These are phyloP conservation scores for Xestoiulus laeticollis DNA, from an alignment of 2,888 invertebrate species.

Conservation along the genomic window DNA sequence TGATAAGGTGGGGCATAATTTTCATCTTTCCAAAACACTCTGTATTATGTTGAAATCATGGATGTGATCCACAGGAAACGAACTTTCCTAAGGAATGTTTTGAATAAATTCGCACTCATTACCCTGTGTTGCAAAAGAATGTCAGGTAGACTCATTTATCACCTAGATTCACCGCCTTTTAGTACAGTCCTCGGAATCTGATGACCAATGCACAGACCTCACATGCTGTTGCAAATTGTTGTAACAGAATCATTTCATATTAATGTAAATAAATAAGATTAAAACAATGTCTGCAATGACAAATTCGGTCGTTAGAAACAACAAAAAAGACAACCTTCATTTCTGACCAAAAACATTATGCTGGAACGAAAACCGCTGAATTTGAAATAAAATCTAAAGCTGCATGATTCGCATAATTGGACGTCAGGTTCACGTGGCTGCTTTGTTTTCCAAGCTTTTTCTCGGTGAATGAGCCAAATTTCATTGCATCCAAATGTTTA, in stretches of 20 bases:
- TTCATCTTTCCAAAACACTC: background rate
- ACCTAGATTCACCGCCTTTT: background rate
- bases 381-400: background rate
- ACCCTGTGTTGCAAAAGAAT: background rate
- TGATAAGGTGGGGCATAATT: background rate
- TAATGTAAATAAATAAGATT: background rate
- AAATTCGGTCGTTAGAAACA: background rate
- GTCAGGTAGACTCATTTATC: background rate
- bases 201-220: background rate
- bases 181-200: background rate
- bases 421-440: background rate
- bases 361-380: background rate
- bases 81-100: conserved; percentile 34
- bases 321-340: background rate
- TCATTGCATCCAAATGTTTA: conserved; percentile 25
- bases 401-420: background rate
- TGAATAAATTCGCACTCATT: conserved; percentile 22
- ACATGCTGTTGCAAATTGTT: background rate
- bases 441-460: background rate
- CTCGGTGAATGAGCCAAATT: background rate
- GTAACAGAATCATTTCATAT: conserved; percentile 16
- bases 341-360: background rate
- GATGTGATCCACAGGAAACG: conserved; percentile 22
- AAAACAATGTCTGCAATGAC: background rate
- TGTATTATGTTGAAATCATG: background rate